A percentile compares a stretch with the other conserved stretches of the same genome.
These are phyloP conservation scores for Trichopria drosophilae DNA, from an alignment of 2,888 invertebrate genomes.

Conservation along the genomic window DNA sequence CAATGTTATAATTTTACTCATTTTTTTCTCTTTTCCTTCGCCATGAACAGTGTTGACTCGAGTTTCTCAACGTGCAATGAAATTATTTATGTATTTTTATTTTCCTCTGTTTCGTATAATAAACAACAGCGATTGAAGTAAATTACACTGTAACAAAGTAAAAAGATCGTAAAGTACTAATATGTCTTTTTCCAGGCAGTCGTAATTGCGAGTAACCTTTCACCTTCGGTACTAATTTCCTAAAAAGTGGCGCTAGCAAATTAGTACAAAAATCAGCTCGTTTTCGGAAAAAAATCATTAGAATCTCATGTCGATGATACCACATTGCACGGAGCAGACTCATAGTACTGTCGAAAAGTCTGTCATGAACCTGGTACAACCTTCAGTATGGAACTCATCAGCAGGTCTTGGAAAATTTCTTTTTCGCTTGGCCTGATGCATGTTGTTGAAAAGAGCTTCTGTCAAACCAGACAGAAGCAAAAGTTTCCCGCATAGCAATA, in stretches of 20 bases:
- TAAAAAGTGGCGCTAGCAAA: conserved; percentile 52
- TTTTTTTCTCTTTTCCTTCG: too few relatives aligned
- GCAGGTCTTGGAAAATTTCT: conserved; percentile 54
- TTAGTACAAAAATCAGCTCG: conserved; percentile 55
- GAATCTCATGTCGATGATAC: conserved; percentile 56
- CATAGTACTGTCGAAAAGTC: conserved; percentile 55
- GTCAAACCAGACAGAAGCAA: conserved; percentile 61
- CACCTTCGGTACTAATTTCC: conserved; percentile 44
- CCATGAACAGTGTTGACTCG: too few relatives aligned
- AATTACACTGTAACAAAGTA: too few relatives aligned
- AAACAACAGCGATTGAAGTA: too few relatives aligned
- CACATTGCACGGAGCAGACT: conserved; percentile 56
- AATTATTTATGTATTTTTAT: too few relatives aligned
- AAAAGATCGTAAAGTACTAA: too few relatives aligned
- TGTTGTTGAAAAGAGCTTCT: conserved; percentile 56
- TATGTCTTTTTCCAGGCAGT: too few relatives aligned
- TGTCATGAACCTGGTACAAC: conserved; percentile 54
- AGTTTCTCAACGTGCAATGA: too few relatives aligned
- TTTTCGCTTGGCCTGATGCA: conserved; percentile 54
- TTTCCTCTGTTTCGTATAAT: too few relatives aligned
- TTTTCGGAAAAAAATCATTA: conserved; percentile 55
- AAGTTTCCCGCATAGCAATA: conserved; percentile 63
- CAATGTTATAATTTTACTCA: too few relatives aligned
- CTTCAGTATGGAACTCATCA: conserved; percentile 54
- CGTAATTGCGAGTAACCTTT: conserved; percentile 55